Evolutionary conservation across 2,113 vertebrate genomes (phyloP), one percentile per base, ranked within the genome.

Genomic region (Tupaia tana): DNA sequence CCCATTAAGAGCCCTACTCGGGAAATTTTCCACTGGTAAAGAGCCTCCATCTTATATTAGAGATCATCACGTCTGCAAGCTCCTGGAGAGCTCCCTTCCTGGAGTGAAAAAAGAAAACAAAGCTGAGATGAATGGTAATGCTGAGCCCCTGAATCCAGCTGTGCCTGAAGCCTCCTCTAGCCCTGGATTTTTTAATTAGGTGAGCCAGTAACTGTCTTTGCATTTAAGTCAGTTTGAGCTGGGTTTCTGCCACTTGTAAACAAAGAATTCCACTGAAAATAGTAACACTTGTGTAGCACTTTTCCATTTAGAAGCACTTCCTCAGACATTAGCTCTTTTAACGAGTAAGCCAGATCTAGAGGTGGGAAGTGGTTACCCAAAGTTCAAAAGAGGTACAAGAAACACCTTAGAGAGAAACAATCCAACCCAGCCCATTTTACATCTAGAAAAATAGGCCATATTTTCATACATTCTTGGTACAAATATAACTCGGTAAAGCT

Each of bases 341-440:
- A 66, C 54, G 29, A 85, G n/a, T 43, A 93, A 56, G 54, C 34
- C 27, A 86, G 31, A 18, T 20, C 84, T 82, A 22, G 34, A 83
- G 71, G 70, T n/a, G n/a, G 66, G 13, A 93, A 25, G 5, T 74
- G 27, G 90, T 78, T 78, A 85, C 11, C 16, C 20, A n/a, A 66
- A 91, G 22, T 89, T 89, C 71, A 89, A 90, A 81, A 67, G 63
- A 85, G 18, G 34, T 34, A 7, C 34, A 84, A 93, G 31, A 92
- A 85, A 90, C n/a, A 92, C 77, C 67, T 64, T 54, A 78, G 56
- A 86, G 74, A 83, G 5, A 87, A 78, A 34, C 58, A 86, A 79
- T 77, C 64, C 69, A 93, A 93, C 31, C 78, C 82, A 20, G 43
- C 90, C 93, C 78, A 87, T 93, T 95, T 78, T 29, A 52, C 54